Conservation (phyloP, 1,140 invertebrate species). For the Condylostylus longicornis region DNA sequence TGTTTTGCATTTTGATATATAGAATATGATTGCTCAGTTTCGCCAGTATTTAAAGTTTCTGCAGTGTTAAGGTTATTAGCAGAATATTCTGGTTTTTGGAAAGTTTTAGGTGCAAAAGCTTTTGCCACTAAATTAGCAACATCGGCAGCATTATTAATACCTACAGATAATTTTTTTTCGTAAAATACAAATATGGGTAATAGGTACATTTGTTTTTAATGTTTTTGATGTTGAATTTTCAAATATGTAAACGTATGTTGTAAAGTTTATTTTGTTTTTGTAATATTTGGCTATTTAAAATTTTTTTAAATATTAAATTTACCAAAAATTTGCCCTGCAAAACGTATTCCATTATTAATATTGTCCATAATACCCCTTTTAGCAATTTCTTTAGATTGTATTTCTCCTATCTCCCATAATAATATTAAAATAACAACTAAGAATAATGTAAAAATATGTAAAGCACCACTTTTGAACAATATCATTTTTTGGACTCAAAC, state of each 20-base stretch:
- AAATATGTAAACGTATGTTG: no score
- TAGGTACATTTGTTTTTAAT: no score
- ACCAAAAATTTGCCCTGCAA: constrained; percentile 45
- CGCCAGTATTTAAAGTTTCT: no score
- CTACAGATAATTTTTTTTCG: constrained; percentile 9
- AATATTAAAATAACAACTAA: no score
- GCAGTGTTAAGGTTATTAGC: constrained; percentile 1
- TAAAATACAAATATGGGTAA: no score
- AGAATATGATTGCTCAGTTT: constrained; percentile 1
- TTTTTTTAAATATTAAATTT: constrained; percentile 9
- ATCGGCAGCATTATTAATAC: constrained; percentile 33
- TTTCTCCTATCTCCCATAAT: no score
- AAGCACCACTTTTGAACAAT: no score
- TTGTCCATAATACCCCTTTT: constrained; percentile 38
- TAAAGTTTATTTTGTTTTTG: neutral
- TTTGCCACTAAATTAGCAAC: constrained; percentile 36
- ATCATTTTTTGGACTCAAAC: no score
- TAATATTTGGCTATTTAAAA: neutral
- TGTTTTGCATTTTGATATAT: neutral
- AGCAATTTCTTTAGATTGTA: neutral
- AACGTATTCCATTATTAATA: constrained; percentile 43
- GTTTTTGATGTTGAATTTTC: no score
- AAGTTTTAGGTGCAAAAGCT: constrained; percentile 27
- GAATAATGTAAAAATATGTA: no score
- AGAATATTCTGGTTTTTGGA: neutral